Evolutionary conservation across 2,888 invertebrate genomes (phyloP).

Genomic region (Ectobius pallidus): DNA sequence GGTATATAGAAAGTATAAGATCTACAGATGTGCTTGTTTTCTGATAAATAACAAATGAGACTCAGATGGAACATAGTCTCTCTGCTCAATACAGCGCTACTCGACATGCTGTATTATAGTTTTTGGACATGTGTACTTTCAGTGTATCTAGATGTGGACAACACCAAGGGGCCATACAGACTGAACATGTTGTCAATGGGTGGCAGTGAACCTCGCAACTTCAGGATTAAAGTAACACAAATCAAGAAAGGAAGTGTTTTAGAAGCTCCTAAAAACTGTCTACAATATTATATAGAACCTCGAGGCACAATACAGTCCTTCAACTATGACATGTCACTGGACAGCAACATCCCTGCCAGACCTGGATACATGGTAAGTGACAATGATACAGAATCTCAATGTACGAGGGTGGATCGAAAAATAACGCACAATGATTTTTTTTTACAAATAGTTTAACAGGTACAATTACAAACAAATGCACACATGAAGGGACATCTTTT

Average conservation of each 20-base stretch:
- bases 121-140: too few relatives aligned
- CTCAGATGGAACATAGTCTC: too few relatives aligned
- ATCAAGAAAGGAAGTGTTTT: slow-evolving; percentile 51
- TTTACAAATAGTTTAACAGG: too few relatives aligned
- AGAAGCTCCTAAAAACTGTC: slow-evolving; percentile 63
- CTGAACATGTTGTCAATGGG: slow-evolving; percentile 62
- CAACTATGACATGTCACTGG: slow-evolving; percentile 59
- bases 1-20: too few relatives aligned
- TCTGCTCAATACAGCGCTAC: too few relatives aligned
- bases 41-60: too few relatives aligned
- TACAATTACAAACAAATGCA: too few relatives aligned
- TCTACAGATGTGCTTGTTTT: too few relatives aligned
- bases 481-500: too few relatives aligned
- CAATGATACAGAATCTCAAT: background rate
- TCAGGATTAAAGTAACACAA: slow-evolving; percentile 68
- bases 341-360: background rate
- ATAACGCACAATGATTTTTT: too few relatives aligned
- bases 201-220: slow-evolving; percentile 57
- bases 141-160: slow-evolving; percentile 76
- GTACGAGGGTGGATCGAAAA: too few relatives aligned
- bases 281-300: slow-evolving; percentile 68
- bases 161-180: slow-evolving; percentile 66
- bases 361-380: slow-evolving; percentile 32
- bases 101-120: too few relatives aligned
- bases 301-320: slow-evolving; percentile 71